phyloP scores from a whole-genome alignment of 2,113 vertebrate genomes.

The Arenaria interpres region DNA sequence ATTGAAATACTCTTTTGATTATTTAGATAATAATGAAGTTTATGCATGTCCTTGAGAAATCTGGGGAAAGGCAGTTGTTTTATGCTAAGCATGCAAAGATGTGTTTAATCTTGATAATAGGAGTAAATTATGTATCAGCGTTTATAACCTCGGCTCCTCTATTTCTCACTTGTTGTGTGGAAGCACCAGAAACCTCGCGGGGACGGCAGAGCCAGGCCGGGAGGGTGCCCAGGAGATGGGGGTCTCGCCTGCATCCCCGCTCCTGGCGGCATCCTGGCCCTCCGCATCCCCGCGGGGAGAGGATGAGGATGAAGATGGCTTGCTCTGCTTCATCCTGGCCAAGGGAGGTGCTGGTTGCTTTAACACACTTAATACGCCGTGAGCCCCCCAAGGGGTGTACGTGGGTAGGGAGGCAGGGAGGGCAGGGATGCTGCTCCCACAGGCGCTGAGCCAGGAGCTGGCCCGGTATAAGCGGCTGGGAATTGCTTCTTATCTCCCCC shows the following conservation, averaged over 20 bases:
- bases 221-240: not conserved
- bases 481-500: not conserved
- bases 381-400: not conserved
- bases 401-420: accelerated
- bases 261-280: not conserved
- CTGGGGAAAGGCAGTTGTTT: slow-evolving; percentile 46
- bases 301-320: not conserved
- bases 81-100: slow-evolving; percentile 57
- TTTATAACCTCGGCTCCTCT: slow-evolving; percentile 17
- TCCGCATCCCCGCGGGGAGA: accelerated
- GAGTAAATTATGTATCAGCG: slow-evolving; percentile 65
- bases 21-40: slow-evolving; percentile 61
- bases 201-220: not conserved
- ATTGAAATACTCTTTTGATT: slow-evolving; percentile 60
- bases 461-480: not conserved
- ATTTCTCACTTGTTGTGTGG: not conserved
- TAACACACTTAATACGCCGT: accelerated
- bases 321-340: not conserved
- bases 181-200: not conserved
- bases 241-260: not conserved
- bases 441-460: not conserved
- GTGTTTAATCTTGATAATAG: slow-evolving; percentile 68
- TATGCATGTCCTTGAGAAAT: slow-evolving; percentile 62
- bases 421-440: not conserved
- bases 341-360: not conserved